phyloP scores from a whole-genome alignment of 2,797 vertebrate species.

The Tachyglossus aculeatus region DNA sequence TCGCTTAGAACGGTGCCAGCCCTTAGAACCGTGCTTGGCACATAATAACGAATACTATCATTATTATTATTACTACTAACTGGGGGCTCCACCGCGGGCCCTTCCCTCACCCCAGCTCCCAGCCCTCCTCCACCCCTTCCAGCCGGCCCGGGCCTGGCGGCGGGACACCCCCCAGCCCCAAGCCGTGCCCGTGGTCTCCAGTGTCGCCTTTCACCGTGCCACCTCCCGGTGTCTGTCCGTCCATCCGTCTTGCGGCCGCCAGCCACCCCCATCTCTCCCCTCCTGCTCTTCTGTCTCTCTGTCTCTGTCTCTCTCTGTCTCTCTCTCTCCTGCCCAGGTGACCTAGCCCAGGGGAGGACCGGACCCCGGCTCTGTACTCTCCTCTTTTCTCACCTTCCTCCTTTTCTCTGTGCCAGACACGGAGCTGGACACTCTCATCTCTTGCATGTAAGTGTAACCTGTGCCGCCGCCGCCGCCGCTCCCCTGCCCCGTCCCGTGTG shows the following conservation, averaged over 20 bases:
- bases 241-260: constrained; percentile 56
- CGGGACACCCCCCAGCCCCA: not conserved
- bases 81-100: not conserved
- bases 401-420: constrained; percentile 74
- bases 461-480: constrained; percentile 65
- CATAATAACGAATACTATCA: no score
- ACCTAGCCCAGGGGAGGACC: constrained; percentile 71
- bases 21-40: no score
- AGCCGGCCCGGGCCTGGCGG: not conserved
- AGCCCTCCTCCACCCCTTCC: not conserved
- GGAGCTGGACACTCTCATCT: constrained; percentile 78
- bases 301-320: no score
- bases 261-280: constrained; percentile 63
- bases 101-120: not conserved
- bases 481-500: not conserved
- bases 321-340: constrained; percentile 79
- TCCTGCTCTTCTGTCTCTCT: no score
- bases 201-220: constrained; percentile 27
- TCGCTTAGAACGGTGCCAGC: no score
- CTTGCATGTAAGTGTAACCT: constrained; percentile 81
- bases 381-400: constrained; percentile 77
- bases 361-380: constrained; percentile 73
- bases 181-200: not conserved
- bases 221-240: constrained; percentile 36
- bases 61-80: not conserved